Conservation (phyloP, 2,113 vertebrate genomes). For the Camelus bactrianus region DNA sequence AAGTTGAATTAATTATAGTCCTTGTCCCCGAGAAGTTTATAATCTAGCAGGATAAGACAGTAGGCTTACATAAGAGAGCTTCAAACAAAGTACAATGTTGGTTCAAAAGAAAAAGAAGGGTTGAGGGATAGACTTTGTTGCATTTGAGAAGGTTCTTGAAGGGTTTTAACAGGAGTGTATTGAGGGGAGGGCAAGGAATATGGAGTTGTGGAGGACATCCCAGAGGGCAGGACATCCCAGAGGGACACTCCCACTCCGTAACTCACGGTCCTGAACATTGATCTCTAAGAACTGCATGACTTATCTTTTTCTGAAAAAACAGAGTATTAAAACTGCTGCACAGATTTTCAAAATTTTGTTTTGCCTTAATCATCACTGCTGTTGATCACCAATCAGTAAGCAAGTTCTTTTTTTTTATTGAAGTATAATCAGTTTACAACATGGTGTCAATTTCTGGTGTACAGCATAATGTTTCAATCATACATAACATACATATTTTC, state of each 20-base stretch:
- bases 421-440: too few relatives aligned
- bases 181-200: neutral
- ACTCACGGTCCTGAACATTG: neutral
- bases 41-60: neutral
- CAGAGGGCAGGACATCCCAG: neutral
- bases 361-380: conserved; percentile 33
- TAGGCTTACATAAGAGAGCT: conserved; percentile 20
- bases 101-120: conserved; percentile 38
- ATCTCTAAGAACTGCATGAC: neutral
- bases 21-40: conserved; percentile 62
- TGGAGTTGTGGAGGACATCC: neutral
- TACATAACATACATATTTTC: too few relatives aligned
- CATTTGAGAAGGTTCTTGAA: neutral
- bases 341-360: neutral
- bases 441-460: too few relatives aligned
- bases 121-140: neutral
- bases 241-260: neutral
- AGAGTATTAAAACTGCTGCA: conserved; percentile 20
- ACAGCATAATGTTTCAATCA: too few relatives aligned
- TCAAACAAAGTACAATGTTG: conserved; percentile 36
- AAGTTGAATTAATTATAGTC: conserved; percentile 56
- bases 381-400: conserved; percentile 5
- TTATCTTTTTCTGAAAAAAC: neutral
- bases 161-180: neutral
- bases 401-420: neutral